A percentile compares a stretch with the other conserved stretches of the same genome.
Evolutionary conservation across 2,797 vertebrate species (phyloP).

Genomic region (Zenarchopterus dispar): DNA sequence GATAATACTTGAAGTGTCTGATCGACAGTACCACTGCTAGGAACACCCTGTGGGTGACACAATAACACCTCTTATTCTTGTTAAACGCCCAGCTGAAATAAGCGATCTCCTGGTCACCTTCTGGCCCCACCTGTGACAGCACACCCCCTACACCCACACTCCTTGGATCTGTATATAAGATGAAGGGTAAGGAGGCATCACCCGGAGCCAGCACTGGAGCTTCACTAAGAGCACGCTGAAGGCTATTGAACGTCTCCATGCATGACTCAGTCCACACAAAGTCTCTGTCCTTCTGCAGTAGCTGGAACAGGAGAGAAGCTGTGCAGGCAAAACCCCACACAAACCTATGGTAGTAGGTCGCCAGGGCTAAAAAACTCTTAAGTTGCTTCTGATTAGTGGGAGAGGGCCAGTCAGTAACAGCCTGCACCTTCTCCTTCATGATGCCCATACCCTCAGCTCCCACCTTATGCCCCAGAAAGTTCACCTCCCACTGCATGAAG

Average conservation of each 20-base stretch:
- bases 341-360: too few species aligned
- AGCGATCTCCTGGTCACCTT: not conserved
- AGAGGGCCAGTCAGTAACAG: slow-evolving; percentile 1
- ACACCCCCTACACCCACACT: too few species aligned
- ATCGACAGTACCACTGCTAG: not conserved
- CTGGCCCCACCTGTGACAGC: not conserved
- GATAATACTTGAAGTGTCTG: not conserved
- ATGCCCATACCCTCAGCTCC: not conserved
- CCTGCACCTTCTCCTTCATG: not conserved
- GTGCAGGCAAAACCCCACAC: too few species aligned
- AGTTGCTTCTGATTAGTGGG: not conserved
- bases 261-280: too few species aligned
- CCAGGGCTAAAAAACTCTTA: too few species aligned
- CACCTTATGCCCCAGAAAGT: not conserved
- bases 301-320: too few species aligned
- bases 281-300: too few species aligned
- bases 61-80: not conserved
- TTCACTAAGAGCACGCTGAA: not conserved
- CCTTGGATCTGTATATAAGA: too few species aligned
- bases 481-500: not conserved
- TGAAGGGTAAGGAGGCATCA: too few species aligned
- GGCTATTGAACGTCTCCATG: too few species aligned
- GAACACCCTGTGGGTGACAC: not conserved
- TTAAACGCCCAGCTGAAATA: not conserved
- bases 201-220: not conserved